Evolutionary conservation across 1,140 invertebrate species (phyloP).

Genomic region (Macrobrachium nipponense): DNA sequence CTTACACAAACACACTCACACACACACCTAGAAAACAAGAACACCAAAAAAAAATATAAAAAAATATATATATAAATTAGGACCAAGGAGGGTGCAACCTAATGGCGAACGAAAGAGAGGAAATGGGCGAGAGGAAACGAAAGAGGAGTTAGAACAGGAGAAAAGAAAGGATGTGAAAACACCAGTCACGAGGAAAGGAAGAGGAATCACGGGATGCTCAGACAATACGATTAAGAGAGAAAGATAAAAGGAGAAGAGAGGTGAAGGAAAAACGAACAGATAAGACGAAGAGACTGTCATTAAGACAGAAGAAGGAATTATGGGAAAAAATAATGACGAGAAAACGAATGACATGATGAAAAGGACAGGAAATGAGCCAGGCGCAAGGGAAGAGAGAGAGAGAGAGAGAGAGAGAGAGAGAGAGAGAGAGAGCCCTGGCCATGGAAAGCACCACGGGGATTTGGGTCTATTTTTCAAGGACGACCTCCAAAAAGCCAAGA

Average conservation of each 20-base stretch:
- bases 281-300: too few relatives aligned
- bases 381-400: too few relatives aligned
- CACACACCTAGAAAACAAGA: background rate
- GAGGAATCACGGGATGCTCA: background rate
- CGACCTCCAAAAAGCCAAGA: too few relatives aligned
- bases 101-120: background rate
- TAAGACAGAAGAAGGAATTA: too few relatives aligned
- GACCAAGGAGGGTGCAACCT: background rate
- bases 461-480: too few relatives aligned
- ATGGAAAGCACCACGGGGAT: too few relatives aligned
- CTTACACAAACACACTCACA: background rate
- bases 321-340: background rate
- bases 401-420: too few relatives aligned
- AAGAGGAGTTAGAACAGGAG: background rate
- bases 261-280: background rate
- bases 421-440: too few relatives aligned
- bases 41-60: background rate
- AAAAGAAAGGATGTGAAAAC: background rate
- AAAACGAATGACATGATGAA: background rate
- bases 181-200: background rate
- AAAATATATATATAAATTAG: background rate
- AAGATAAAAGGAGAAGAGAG: too few relatives aligned
- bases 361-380: background rate
- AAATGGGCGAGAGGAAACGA: background rate
- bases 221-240: too few relatives aligned